Evolutionary conservation across 2,888 invertebrate genomes (phyloP), one percentile per base, ranked within the genome.

Genomic region (Tachina lurida): DNA sequence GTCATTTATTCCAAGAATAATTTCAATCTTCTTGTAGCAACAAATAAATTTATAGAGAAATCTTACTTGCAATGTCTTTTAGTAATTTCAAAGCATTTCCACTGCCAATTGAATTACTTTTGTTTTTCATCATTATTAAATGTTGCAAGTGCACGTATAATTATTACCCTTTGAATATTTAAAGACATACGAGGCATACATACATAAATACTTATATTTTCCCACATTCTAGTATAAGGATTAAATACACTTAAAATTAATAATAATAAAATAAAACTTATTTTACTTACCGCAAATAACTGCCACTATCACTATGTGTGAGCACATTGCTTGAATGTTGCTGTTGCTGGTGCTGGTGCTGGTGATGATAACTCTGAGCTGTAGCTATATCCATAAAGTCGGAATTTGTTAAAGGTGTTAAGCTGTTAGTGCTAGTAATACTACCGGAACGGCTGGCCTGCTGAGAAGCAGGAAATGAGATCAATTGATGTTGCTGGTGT

Each of bases 381-480:
- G 74, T 65, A 75, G 65, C 68, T 68, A 87, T 76, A 75, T 87
- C 84, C 84, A 86, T 60, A 60, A 70, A 83, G 65, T 80, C 77
- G 54, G 80, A 75, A 81, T 74, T 73, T 77, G 68, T 73, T 80
- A 87, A 68, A 73, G 88, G 84, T 80, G 87, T 88, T 75, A 88
- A 85, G 63, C 86, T 88, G 87, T 88, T 89, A 87, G 90, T 90
- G 88, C 91, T 90, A 54, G 90, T 90, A 47, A 91, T 89, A 88
- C 91, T 91, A 87, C 91, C 89, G 81, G 91, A 91, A 76, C 91
- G 91, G 89, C 90, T 91, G 74, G 84, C 62, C 78, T 87, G 85
- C 45, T 87, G 88, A 83, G 88, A 85, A 62, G 88, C 87, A 89
- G 92, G 91, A 91, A 91, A 92, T 92, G 92, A 92, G 92, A 92